A percentile compares a stretch with the other conserved stretches of the same genome.
phyloP scores from a whole-genome alignment of 2,888 invertebrate genomes.

The Periphyllus acericola region DNA sequence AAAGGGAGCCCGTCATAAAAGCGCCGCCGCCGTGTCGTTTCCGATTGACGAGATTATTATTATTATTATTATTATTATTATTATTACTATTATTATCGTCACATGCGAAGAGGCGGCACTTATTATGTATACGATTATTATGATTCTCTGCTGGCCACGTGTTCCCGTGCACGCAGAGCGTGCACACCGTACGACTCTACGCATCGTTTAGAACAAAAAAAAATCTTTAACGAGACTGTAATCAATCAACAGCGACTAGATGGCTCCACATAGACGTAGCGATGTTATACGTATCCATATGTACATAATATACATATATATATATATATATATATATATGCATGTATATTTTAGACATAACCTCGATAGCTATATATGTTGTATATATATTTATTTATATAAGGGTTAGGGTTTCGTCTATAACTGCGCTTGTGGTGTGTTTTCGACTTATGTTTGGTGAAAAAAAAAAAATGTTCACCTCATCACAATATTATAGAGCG shows the following conservation, averaged over 20 bases:
- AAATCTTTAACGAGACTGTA: conserved; percentile 47
- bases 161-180: background rate
- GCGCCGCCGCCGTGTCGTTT: conserved; percentile 39
- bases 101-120: conserved; percentile 48
- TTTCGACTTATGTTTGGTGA: background rate
- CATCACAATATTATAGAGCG: too few species aligned
- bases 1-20: conserved; percentile 7
- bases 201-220: conserved; percentile 8
- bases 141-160: conserved; percentile 57
- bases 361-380: too few species aligned
- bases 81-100: conserved; percentile 46
- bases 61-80: conserved; percentile 39
- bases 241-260: conserved; percentile 58
- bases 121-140: conserved; percentile 34
- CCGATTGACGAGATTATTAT: conserved; percentile 51
- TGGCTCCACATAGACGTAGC: background rate
- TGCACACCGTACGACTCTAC: too few species aligned
- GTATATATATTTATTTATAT: background rate
- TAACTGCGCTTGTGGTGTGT: background rate
- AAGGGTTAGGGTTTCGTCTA: conserved; percentile 5
- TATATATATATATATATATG: background rate
- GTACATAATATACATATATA: background rate
- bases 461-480: background rate
- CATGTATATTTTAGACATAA: too few species aligned
- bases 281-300: background rate